These are phyloP conservation scores for Taenioides sp. DNA, from an alignment of 2,797 vertebrate genomes.

Conservation along the genomic window DNA sequence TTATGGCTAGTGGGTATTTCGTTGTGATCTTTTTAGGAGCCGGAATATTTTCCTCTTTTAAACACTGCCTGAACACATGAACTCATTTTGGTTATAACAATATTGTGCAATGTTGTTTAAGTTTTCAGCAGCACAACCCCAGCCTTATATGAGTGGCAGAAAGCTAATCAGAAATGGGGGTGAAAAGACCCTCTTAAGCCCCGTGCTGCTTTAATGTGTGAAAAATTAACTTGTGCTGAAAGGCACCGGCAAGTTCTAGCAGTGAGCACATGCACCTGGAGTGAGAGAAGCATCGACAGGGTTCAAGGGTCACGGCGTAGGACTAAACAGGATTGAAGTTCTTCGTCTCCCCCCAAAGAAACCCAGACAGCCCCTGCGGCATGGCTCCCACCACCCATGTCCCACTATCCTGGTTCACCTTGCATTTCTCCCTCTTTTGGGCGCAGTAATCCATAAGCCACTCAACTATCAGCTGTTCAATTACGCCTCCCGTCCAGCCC, in stretches of 20 bases:
- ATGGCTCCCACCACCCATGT: conserved; percentile 62
- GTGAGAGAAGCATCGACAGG: conserved; percentile 72
- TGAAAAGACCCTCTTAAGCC: conserved; percentile 61
- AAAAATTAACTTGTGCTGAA: conserved; percentile 54
- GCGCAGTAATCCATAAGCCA: conserved; percentile 87
- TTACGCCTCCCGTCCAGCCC: conserved; percentile 73
- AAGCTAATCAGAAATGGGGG: conserved; percentile 23
- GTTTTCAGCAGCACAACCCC: not conserved
- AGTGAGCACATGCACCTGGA: conserved; percentile 88
- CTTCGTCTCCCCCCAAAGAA: conserved; percentile 71
- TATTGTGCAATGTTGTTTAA: not conserved
- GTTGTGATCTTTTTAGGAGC: not conserved
- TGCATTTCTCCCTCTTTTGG: conserved; percentile 49
- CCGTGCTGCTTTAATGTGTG: conserved; percentile 48
- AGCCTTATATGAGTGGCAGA: not conserved
- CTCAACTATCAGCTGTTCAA: conserved; percentile 82
- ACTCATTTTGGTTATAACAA: not conserved
- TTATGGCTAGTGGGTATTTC: not conserved
- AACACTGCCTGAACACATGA: not conserved
- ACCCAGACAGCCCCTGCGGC: conserved; percentile 84
- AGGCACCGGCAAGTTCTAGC: conserved; percentile 64
- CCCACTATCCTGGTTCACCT: conserved; percentile 57
- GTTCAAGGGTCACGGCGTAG: conserved; percentile 82
- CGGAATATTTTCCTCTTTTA: not conserved
- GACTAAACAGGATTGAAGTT: conserved; percentile 83